These are phyloP conservation scores for Tetropium fuscum DNA, from an alignment of 2,888 invertebrate genomes.

Conservation along the genomic window DNA sequence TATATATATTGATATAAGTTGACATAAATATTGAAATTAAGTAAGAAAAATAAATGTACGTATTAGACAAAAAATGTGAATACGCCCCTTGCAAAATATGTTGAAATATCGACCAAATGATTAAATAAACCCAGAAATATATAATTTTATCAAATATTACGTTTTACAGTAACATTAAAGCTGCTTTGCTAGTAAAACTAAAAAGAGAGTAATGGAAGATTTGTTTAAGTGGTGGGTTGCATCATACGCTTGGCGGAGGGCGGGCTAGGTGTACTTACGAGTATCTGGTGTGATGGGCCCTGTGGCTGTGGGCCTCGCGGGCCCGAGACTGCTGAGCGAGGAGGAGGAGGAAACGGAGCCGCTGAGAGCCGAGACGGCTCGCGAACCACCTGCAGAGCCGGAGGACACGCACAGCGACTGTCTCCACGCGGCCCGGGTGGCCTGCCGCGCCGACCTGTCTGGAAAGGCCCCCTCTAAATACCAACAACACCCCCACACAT, in stretches of 20 bases:
- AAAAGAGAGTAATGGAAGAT: no score
- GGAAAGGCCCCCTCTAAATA: slow-evolving; percentile 72
- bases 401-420: slow-evolving; percentile 87
- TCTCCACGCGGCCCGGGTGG: slow-evolving; percentile 87
- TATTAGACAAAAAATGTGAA: no score
- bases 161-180: no score
- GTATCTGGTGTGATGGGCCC: slow-evolving; percentile 79
- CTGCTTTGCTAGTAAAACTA: no score
- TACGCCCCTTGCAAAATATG: no score
- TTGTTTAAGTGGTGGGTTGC: no score
- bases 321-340: slow-evolving; percentile 74
- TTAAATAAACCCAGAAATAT: no score
- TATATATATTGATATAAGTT: no score
- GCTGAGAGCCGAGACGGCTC: slow-evolving; percentile 86
- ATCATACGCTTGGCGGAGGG: background rate
- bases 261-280: slow-evolving; percentile 67
- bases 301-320: slow-evolving; percentile 72
- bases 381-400: slow-evolving; percentile 48
- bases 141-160: no score
- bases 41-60: no score
- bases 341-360: slow-evolving; percentile 79
- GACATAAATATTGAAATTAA: no score
- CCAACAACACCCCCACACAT: slow-evolving; percentile 65
- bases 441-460: slow-evolving; percentile 91
- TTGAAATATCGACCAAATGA: no score